phyloP scores from a whole-genome alignment of 2,888 invertebrate genomes.

The Chalcis sispes region DNA sequence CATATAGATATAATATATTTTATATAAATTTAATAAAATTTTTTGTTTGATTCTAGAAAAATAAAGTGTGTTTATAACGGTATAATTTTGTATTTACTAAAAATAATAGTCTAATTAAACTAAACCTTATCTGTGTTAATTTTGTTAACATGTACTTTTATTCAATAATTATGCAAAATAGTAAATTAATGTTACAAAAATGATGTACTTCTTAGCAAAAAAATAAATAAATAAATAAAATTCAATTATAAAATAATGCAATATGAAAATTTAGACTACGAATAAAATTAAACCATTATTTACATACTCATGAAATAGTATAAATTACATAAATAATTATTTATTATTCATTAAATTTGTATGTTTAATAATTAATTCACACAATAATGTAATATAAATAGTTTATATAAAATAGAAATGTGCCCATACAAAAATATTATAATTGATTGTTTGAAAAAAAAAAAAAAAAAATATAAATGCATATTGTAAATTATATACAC shows the following conservation, averaged over 20 bases:
- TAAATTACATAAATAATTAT: no score
- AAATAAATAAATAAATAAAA: not conserved
- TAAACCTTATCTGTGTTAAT: no score
- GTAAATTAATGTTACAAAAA: not conserved
- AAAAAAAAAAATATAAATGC: slow-evolving; percentile 7
- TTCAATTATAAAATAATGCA: not conserved
- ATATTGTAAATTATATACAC: slow-evolving; percentile 2
- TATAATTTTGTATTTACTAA: no score
- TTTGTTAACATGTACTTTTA: no score
- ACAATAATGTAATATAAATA: not conserved
- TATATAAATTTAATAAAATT: not conserved
- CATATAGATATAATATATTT: not conserved
- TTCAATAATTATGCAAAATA: no score
- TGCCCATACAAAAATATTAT: slow-evolving; percentile 24
- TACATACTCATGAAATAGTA: not conserved
- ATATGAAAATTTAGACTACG: not conserved
- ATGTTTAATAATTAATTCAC: not conserved
- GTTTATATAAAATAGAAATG: slow-evolving; percentile 10
- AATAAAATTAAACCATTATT: no score
- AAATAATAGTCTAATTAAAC: no score
- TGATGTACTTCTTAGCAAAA: no score
- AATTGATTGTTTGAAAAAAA: slow-evolving; percentile 8
- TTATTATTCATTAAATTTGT: no score
- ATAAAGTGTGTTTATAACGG: no score
- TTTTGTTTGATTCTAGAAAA: not conserved